Percentiles rank a stretch among this genome's conserved stretches.
phyloP scores from a whole-genome alignment of 1,140 invertebrate genomes.

The Cepaea nemoralis region DNA sequence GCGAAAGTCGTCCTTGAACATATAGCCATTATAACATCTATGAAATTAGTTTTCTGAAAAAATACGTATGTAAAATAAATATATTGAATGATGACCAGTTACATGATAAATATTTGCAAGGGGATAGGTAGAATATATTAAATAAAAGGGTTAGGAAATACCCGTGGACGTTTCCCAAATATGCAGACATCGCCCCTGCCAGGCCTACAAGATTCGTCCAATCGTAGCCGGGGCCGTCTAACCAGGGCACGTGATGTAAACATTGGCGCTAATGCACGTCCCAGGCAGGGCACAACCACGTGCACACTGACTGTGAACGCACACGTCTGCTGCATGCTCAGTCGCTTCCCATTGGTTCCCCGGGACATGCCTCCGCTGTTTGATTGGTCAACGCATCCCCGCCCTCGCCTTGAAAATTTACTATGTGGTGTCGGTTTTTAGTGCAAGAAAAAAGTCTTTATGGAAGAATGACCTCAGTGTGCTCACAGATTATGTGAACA shows the following conservation, averaged over 20 bases:
- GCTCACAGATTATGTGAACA: not conserved
- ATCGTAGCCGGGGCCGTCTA: too few species aligned
- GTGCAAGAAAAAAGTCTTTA: not conserved
- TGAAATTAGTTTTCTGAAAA: too few species aligned
- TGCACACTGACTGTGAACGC: conserved; percentile 2
- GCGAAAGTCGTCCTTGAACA: not conserved
- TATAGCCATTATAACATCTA: not conserved
- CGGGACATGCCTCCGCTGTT: conserved; percentile 25
- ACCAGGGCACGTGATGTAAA: conserved; percentile 40
- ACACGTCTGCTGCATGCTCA: conserved; percentile 22
- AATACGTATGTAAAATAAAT: too few species aligned
- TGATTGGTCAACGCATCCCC: conserved; percentile 26
- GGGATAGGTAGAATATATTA: too few species aligned
- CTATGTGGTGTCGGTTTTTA: not conserved
- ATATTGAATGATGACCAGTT: too few species aligned
- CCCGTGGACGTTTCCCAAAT: not conserved
- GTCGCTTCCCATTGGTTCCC: conserved; percentile 5
- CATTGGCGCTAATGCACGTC: conserved; percentile 8
- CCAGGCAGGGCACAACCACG: conserved; percentile 30
- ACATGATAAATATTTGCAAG: too few species aligned
- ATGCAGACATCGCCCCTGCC: not conserved
- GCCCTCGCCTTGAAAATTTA: conserved; percentile 40
- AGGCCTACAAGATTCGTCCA: not conserved
- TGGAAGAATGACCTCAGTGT: conserved; percentile 1
- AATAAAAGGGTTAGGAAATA: too few species aligned